phyloP scores from a whole-genome alignment of 2,797 vertebrate species.

The Enteromius paludinosus region DNA sequence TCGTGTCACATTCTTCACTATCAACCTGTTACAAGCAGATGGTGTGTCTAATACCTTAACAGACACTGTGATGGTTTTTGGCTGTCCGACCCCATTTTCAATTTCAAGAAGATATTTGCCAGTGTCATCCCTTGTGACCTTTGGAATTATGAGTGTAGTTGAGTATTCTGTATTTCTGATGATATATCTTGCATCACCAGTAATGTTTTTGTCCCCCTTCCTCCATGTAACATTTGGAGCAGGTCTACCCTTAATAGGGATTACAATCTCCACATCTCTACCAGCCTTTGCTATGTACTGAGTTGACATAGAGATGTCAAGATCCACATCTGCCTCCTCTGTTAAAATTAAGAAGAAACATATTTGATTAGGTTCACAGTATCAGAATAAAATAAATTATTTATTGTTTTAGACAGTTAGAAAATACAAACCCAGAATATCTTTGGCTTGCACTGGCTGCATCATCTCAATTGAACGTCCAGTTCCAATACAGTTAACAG shows the following conservation, averaged over 20 bases:
- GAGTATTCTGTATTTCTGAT: conserved; percentile 91
- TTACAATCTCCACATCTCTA: conserved; percentile 88
- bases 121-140: conserved; percentile 91
- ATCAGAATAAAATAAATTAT: background rate
- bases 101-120: conserved; percentile 95
- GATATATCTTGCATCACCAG: conserved; percentile 84
- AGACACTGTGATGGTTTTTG: conserved; percentile 89
- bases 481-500: conserved; percentile 89
- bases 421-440: conserved; percentile 90
- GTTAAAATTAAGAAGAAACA: conserved; percentile 65
- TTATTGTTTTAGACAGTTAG: background rate
- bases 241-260: conserved; percentile 95
- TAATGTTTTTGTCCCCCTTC: conserved; percentile 90
- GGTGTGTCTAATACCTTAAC: conserved; percentile 95
- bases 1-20: conserved; percentile 91
- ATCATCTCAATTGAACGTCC: conserved; percentile 93
- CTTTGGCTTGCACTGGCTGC: conserved; percentile 93
- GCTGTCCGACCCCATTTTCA: conserved; percentile 95
- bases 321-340: conserved; percentile 96
- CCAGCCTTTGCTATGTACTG: conserved; percentile 90
- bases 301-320: conserved; percentile 92
- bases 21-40: conserved; percentile 90
- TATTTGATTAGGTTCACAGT: conserved; percentile 23
- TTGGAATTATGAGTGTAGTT: conserved; percentile 88
- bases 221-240: conserved; percentile 93